These are phyloP conservation scores for Phenganax marumi DNA, from an alignment of 92 coral and sea anemone species.

Conservation along the genomic window DNA sequence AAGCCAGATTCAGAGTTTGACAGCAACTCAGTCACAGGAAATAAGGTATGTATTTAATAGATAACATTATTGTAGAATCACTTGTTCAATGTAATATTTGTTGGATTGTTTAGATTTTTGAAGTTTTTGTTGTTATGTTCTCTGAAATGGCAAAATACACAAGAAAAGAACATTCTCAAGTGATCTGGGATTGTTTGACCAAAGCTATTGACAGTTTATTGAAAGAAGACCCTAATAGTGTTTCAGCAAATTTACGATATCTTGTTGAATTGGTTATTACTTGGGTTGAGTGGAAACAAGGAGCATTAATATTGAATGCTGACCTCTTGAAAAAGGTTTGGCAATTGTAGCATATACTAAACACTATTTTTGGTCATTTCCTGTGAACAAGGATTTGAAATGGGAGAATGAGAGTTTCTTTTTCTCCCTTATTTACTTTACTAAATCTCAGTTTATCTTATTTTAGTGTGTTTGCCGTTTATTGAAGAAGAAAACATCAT, in stretches of 20 bases:
- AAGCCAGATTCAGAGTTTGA: conserved; percentile 50
- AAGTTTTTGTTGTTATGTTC: conserved; percentile 63
- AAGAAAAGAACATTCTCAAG: conserved; percentile 63
- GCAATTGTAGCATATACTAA: not conserved
- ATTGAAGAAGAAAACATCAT: not conserved
- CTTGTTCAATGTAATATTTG: not conserved
- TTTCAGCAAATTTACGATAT: conserved; percentile 46
- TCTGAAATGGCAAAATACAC: conserved; percentile 72
- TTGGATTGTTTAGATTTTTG: conserved; percentile 57
- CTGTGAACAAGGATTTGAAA: no score
- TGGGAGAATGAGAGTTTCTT: no score
- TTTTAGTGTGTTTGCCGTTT: conserved; percentile 43
- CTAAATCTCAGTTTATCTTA: not conserved
- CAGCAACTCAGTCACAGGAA: not conserved
- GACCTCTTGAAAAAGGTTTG: conserved; percentile 58
- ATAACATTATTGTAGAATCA: no score
- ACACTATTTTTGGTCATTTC: no score
- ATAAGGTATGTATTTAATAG: not conserved
- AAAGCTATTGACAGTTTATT: conserved; percentile 57
- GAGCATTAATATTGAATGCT: conserved; percentile 60
- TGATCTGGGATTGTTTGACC: conserved; percentile 60
- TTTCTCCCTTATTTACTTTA: not conserved
- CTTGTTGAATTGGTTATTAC: conserved; percentile 52
- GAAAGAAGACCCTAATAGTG: conserved; percentile 30
- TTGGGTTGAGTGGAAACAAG: conserved; percentile 83